Evolutionary conservation across 2,113 vertebrate genomes (phyloP).

Genomic region (Scomber colias): DNA sequence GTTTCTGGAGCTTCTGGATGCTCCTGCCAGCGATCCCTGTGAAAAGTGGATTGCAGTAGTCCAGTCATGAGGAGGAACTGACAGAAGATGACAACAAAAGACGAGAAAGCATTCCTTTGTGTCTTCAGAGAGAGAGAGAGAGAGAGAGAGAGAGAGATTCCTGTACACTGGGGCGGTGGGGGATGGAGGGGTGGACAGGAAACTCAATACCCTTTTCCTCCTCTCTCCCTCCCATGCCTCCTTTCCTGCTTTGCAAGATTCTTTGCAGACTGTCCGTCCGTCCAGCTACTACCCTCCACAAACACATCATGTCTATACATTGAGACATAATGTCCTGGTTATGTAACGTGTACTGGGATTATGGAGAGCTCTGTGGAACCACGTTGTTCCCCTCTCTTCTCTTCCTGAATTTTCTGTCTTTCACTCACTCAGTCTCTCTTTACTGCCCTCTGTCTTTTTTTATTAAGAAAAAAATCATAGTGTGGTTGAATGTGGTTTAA

Average conservation of each 20-base stretch:
- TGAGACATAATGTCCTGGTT: constrained; percentile 60
- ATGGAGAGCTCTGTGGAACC: not conserved
- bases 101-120: constrained; percentile 39
- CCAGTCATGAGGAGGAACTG: too few species aligned
- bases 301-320: constrained; percentile 30
- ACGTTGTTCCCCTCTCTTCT: constrained; percentile 10
- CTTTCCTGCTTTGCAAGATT: constrained; percentile 12
- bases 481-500: not conserved
- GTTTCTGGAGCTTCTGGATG: too few species aligned
- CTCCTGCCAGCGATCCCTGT: too few species aligned
- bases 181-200: constrained; percentile 49
- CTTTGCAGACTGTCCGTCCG: constrained; percentile 24
- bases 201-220: constrained; percentile 60
- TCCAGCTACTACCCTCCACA: constrained; percentile 11
- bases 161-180: constrained; percentile 63
- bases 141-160: constrained; percentile 49
- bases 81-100: not conserved
- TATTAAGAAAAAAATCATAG: not conserved
- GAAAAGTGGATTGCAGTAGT: too few species aligned
- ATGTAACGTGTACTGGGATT: constrained; percentile 40
- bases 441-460: constrained; percentile 23
- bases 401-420: constrained; percentile 3
- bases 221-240: constrained; percentile 26
- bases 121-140: constrained; percentile 36
- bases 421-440: constrained; percentile 2